Evolutionary conservation across 2,113 vertebrate genomes (phyloP), one percentile per base, ranked within the genome.

Genomic region (Ceyx cyanopectus): DNA sequence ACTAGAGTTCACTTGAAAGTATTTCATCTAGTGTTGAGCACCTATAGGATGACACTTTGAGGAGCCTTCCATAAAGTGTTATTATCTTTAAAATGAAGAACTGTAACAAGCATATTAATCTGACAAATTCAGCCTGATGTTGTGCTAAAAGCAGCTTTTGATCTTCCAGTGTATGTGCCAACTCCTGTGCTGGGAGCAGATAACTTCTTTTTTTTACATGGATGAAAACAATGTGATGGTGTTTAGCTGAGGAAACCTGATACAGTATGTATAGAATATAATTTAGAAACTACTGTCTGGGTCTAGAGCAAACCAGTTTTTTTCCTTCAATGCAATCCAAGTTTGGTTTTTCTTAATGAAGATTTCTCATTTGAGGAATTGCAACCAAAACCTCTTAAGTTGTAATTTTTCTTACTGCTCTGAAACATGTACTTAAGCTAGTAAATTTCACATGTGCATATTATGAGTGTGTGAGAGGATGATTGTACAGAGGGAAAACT

Each of bases 331-430:
- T 70, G 34, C 58, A 48, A 48, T 57, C 34, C 68, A 61, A 80
- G 68, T 77, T 85, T 82, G 37, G 3, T 34, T 85, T 87, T 94
- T 40, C 61, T 86, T 94, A 93, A 91, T 92, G 92, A 91, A 85
- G 67, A 37, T 69, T 82, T 16, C 19, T 79, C 30, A 21, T 76
- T 89, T 95, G 66, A 85, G 68, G 53, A 79, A 87, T 84, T 78
- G 7, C 37, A 69, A 51, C 66, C 2, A 23, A 94, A 93, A 72
- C 67, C 48, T 81, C 54, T 87, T 13, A 8, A 89, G 62, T 61
- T 3, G 41, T 86, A 84, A 37, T 65, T 85, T 92, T 77, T 94
- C 41, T 82, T 77, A 34, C 60, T 85, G 46, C 51, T 80, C 65
- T 67, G 51, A 81, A 93, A 83, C 24, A 70, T 78, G 62, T 82